Percentiles rank a stretch among this genome's conserved stretches.
phyloP scores from a whole-genome alignment of 2,797 vertebrate species.

The Otolemur crassicaudatus region DNA sequence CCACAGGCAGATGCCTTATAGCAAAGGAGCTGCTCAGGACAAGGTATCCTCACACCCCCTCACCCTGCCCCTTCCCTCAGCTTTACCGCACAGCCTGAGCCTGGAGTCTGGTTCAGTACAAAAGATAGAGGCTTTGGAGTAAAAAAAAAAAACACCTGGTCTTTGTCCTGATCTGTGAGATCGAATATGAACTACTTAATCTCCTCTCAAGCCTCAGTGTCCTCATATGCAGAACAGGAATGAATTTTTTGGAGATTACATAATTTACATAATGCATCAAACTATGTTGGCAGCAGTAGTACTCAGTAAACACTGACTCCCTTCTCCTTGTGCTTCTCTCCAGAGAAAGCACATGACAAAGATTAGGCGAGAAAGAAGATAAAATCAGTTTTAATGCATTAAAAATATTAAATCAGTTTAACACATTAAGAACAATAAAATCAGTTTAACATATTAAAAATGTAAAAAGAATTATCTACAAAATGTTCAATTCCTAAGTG shows the following conservation, averaged over 20 bases:
- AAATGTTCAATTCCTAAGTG: background rate
- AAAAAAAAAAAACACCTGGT: background rate
- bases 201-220: background rate
- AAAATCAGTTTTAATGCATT: background rate
- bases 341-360: background rate
- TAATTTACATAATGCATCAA: background rate
- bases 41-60: background rate
- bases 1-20: background rate
- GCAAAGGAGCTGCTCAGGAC: rapidly evolving
- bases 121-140: background rate
- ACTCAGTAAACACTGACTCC: background rate
- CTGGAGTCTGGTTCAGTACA: background rate
- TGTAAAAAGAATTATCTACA: background rate
- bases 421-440: background rate
- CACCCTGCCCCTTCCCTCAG: background rate
- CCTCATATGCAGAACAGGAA: background rate
- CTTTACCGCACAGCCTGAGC: background rate
- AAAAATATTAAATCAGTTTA: background rate
- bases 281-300: background rate
- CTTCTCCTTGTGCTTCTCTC: background rate
- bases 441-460: background rate
- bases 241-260: background rate
- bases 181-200: background rate
- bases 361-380: background rate
- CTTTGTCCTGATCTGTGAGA: background rate